Evolutionary conservation across 2,113 vertebrate species (phyloP).

Genomic region (Pseudolaguvia tuberculata): DNA sequence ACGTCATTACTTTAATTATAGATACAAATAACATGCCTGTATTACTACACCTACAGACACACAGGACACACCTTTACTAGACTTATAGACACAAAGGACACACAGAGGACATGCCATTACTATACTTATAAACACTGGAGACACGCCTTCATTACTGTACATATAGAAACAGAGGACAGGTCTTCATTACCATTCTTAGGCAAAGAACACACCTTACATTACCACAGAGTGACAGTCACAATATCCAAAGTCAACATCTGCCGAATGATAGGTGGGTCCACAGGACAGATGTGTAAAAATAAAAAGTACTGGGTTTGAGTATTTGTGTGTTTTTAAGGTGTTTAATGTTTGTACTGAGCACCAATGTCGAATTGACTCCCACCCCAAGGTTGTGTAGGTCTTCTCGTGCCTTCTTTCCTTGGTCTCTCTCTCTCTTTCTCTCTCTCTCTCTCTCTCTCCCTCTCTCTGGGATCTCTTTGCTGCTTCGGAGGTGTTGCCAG

Average conservation of each 20-base stretch:
- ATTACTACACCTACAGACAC: no score
- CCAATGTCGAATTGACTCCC: constrained; percentile 26
- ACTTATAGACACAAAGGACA: background rate
- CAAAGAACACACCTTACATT: background rate
- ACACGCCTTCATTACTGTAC: no score
- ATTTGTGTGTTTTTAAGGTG: background rate
- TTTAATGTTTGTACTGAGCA: constrained; percentile 14
- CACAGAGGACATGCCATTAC: background rate
- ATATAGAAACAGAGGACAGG: no score
- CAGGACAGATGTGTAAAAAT: background rate
- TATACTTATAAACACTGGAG: no score
- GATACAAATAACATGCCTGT: no score
- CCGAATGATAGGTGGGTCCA: no score
- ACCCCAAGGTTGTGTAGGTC: background rate
- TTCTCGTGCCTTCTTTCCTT: constrained; percentile 7
- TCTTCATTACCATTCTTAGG: no score
- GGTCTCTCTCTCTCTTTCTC: constrained; percentile 1
- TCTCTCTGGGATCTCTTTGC: constrained; percentile 57
- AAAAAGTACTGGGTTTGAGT: no score
- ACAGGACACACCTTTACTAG: no score
- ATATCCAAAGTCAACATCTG: background rate
- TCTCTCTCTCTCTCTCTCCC: constrained; percentile 33
- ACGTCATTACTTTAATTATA: no score
- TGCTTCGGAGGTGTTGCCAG: constrained; percentile 79
- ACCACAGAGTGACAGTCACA: background rate